Conservation (phyloP, 2,888 invertebrate genomes). For the Hypena proboscidalis region DNA sequence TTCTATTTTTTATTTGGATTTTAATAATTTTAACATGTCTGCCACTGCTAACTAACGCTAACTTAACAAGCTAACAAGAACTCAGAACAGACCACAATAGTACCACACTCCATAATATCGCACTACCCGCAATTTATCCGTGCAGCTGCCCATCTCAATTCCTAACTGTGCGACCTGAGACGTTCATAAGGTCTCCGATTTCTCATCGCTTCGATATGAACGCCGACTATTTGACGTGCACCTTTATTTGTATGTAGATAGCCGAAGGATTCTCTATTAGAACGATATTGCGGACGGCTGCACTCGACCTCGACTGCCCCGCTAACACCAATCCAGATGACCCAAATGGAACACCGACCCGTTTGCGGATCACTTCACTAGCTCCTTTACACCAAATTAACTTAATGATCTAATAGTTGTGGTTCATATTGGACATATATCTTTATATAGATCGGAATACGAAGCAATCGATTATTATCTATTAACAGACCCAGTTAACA, state of each 20-base stretch:
- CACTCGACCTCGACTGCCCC: constrained; percentile 52
- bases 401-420: constrained; percentile 40
- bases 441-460: too few relatives aligned
- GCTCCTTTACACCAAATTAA: constrained; percentile 47
- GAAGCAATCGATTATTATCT: too few relatives aligned
- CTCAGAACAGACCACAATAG: too few relatives aligned
- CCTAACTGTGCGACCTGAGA: not conserved
- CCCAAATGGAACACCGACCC: constrained; percentile 63
- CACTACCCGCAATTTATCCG: too few relatives aligned
- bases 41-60: too few relatives aligned
- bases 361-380: constrained; percentile 63
- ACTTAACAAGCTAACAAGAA: too few relatives aligned
- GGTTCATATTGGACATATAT: constrained; percentile 23
- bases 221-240: constrained; percentile 14
- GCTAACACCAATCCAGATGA: constrained; percentile 65
- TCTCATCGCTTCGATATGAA: constrained; percentile 22
- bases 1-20: too few relatives aligned
- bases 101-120: too few relatives aligned
- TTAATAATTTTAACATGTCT: too few relatives aligned
- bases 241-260: constrained; percentile 18
- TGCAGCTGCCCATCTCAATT: too few relatives aligned
- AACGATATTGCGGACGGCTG: constrained; percentile 51
- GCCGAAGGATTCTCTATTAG: constrained; percentile 44
- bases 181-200: constrained; percentile 19
- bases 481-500: too few relatives aligned